These are phyloP conservation scores for Chelon auratus DNA, from an alignment of 2,797 vertebrate species.

Conservation along the genomic window DNA sequence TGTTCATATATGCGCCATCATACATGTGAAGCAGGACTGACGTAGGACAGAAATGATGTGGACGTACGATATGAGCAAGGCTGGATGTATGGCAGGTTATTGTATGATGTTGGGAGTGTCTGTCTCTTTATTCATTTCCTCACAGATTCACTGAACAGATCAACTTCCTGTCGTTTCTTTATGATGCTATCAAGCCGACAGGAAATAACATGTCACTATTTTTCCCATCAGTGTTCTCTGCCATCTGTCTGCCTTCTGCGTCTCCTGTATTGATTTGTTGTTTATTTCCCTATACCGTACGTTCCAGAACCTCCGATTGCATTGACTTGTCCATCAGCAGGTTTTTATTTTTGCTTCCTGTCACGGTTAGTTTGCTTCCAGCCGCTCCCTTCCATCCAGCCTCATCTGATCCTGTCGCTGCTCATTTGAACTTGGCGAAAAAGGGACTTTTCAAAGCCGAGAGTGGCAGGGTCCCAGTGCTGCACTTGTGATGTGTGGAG, in stretches of 20 bases:
- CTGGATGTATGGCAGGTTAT: conserved; percentile 37
- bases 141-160: conserved; percentile 31
- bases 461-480: conserved; percentile 5
- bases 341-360: conserved; percentile 24
- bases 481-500: conserved; percentile 22
- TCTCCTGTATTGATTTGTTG: conserved; percentile 8
- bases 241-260: conserved; percentile 10
- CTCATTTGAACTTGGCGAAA: conserved; percentile 47
- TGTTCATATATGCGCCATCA: neutral
- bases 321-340: conserved; percentile 6
- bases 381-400: conserved; percentile 12
- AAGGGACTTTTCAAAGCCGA: conserved; percentile 51
- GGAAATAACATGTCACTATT: conserved; percentile 69
- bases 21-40: neutral
- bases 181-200: conserved; percentile 63
- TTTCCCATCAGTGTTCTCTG: conserved; percentile 34
- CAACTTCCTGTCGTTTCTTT: conserved; percentile 51
- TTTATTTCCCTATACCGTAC: conserved; percentile 11
- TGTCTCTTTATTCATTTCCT: conserved; percentile 68
- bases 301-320: neutral
- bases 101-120: conserved; percentile 7
- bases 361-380: conserved; percentile 18
- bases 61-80: conserved; percentile 13
- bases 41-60: conserved; percentile 21
- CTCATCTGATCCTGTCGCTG: conserved; percentile 32